These are phyloP conservation scores for Liasis olivaceus DNA, from an alignment of 2,797 vertebrate genomes.

Conservation along the genomic window DNA sequence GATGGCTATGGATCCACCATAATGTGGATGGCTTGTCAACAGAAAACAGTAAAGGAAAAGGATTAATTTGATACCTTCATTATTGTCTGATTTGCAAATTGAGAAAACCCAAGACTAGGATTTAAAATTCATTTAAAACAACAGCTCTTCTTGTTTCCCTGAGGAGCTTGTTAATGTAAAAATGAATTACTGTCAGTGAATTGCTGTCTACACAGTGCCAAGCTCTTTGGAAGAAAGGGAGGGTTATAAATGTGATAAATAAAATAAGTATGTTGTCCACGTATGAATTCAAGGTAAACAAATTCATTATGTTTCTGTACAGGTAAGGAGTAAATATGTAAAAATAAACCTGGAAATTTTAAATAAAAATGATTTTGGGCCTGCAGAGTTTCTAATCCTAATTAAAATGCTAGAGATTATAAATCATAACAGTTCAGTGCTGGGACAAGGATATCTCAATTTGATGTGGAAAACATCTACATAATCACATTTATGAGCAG, in stretches of 20 bases:
- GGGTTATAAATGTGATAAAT: neutral
- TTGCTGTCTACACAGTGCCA: neutral
- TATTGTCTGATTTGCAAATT: neutral
- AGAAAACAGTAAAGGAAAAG: neutral
- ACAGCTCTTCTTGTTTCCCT: neutral
- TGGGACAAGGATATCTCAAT: slow-evolving; percentile 36
- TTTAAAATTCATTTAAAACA: neutral
- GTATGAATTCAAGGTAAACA: neutral
- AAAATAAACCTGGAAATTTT: neutral
- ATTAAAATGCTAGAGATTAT: slow-evolving; percentile 17
- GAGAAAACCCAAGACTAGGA: neutral
- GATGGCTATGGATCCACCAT: neutral
- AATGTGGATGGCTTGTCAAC: neutral
- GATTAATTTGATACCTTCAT: neutral
- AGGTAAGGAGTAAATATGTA: neutral
- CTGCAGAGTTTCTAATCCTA: slow-evolving; percentile 33
- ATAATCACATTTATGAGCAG: slow-evolving; percentile 11
- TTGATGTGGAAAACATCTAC: neutral
- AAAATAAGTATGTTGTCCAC: slow-evolving; percentile 7
- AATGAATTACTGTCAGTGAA: neutral
- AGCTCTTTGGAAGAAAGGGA: neutral
- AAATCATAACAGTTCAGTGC: slow-evolving; percentile 13
- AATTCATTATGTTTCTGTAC: neutral
- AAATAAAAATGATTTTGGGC: slow-evolving; percentile 15
- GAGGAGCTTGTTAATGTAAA: neutral